phyloP scores from a whole-genome alignment of 1,140 invertebrate species.

The Manduca sexta region DNA sequence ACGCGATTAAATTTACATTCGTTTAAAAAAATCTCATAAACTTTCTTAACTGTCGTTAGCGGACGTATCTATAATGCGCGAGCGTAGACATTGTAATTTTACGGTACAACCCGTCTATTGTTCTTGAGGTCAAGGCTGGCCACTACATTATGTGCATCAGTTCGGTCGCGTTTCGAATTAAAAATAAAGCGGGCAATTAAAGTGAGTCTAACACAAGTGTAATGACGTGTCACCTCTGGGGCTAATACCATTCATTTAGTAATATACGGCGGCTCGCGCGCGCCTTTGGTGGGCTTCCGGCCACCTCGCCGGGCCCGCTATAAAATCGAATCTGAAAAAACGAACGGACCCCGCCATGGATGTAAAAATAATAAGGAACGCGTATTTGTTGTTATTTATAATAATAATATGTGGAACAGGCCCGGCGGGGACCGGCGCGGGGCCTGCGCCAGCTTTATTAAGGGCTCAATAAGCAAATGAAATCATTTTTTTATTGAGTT shows the following conservation, averaged over 20 bases:
- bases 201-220: conserved; percentile 24
- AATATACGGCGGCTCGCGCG: conserved; percentile 26
- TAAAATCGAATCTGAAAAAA: conserved; percentile 28
- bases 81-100: conserved; percentile 42
- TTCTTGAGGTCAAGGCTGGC: conserved; percentile 6
- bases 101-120: conserved; percentile 33
- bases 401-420: conserved; percentile 53
- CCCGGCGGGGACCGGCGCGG: conserved; percentile 10
- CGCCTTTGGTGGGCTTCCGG: conserved; percentile 52
- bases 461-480: conserved; percentile 72
- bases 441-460: conserved; percentile 57
- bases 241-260: conserved; percentile 28
- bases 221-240: conserved; percentile 26
- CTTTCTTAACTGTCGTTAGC: conserved; percentile 17
- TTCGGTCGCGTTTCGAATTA: neutral
- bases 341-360: conserved; percentile 21
- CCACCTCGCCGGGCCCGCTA: conserved; percentile 24
- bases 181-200: conserved; percentile 28
- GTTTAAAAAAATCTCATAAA: conserved; percentile 22
- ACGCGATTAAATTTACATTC: conserved; percentile 29
- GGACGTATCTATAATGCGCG: conserved; percentile 29
- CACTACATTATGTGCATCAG: neutral
- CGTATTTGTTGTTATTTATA: conserved; percentile 55
- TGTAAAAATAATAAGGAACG: conserved; percentile 43
- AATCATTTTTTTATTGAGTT: conserved; percentile 72